Evolutionary conservation across 2,888 invertebrate genomes (phyloP), one percentile per base, ranked within the genome.

Genomic region (Monoplex corrugatus): DNA sequence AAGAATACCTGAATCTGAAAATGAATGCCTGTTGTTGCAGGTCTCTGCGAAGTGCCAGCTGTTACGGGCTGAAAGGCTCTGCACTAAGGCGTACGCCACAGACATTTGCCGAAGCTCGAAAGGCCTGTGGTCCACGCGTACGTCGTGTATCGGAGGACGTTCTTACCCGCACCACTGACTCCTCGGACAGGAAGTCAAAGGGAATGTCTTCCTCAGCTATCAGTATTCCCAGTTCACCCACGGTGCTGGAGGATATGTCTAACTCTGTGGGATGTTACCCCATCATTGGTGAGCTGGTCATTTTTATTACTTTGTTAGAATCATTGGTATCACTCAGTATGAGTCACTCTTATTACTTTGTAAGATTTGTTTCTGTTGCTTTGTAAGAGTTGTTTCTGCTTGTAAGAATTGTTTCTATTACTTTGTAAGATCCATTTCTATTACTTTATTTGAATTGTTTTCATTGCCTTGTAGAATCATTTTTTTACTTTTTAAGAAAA

Each of bases 171-270:
- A n/a, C 32, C 45, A 50, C 43, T 72, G 90, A 90, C 43, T 68
- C 82, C 44, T 75, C 87, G 13, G 89, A 87, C 44, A 68, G 82
- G 44, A 72, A 87, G 35, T 57, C 35, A 28, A 88, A 82, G 43
- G 19, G 78, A 28, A 86, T 89, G 40, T 89, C 63, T 6, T 88
- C 90, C 16, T 78, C 92, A 0, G 93, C 94, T 28, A 92, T 93
- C 45, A 91, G 92, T 13, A 92, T 94, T 40, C 43, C 94, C 92
- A 43, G 91, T 90, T 86, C 90, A 19, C 40, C 89, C 91, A 91
- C 63, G 89, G 91, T 35, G 63, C 85, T 83, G 45, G 87, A 91
- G 78, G 91, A 91, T n/a, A 88, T 89, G 82, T 89, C 91, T 16
- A 89, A 63, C 16, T 91, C 91, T n/a, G 89, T 91, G 50, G 91